These are phyloP conservation scores for Taenioides sp. DNA, from an alignment of 2,797 vertebrate species.

Conservation along the genomic window DNA sequence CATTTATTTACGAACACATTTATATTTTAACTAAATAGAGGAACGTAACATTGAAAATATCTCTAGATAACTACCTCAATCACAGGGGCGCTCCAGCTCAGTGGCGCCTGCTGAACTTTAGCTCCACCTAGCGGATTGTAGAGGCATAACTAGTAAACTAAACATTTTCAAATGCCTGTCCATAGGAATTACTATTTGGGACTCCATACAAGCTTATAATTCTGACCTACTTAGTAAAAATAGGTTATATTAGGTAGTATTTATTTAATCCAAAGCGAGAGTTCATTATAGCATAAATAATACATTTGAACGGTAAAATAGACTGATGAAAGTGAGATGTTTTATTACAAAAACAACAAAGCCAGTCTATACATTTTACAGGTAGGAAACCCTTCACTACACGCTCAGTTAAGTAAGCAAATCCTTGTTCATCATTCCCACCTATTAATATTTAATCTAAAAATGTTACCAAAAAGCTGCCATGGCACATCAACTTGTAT, in stretches of 20 bases:
- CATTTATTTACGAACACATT: background rate
- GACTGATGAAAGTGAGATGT: background rate
- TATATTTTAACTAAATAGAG: background rate
- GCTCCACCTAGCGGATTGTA: background rate
- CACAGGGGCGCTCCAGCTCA: background rate
- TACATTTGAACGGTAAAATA: too few species aligned
- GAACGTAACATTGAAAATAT: background rate
- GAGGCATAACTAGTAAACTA: background rate
- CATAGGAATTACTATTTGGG: too few species aligned
- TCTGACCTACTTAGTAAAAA: too few species aligned
- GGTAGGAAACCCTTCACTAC: background rate
- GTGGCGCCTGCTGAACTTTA: background rate
- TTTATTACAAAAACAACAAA: background rate
- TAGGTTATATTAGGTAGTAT: too few species aligned
- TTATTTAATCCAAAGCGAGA: too few species aligned
- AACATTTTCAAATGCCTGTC: too few species aligned
- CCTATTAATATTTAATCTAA: background rate
- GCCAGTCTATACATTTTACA: background rate
- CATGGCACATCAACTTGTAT: conserved; percentile 16
- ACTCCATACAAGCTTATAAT: too few species aligned
- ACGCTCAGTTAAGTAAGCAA: background rate
- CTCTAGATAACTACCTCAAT: background rate
- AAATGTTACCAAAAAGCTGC: conserved; percentile 30
- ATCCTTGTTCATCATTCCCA: background rate
- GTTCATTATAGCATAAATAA: too few species aligned